phyloP scores from a whole-genome alignment of 2,113 vertebrate species.

The Carassius auratus region DNA sequence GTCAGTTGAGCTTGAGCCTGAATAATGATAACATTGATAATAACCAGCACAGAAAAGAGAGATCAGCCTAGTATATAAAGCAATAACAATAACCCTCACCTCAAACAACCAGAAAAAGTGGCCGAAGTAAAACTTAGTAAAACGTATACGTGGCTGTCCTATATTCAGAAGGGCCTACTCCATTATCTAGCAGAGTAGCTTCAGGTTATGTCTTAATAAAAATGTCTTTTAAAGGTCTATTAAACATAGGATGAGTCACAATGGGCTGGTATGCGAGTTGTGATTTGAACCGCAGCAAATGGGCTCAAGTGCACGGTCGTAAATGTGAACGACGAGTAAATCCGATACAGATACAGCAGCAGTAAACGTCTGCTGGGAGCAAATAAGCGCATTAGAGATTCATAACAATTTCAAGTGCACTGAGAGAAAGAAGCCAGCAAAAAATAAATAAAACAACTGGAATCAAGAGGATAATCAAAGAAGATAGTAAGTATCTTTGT shows the following conservation, averaged over 20 bases:
- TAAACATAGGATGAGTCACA: slow-evolving; percentile 20
- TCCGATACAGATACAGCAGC: slow-evolving; percentile 31
- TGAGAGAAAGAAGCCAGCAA: background rate
- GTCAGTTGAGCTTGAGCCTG: slow-evolving; percentile 45
- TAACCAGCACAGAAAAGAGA: slow-evolving; percentile 35
- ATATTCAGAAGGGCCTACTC: background rate
- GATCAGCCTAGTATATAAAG: slow-evolving; percentile 21
- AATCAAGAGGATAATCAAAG: background rate
- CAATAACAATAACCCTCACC: slow-evolving; percentile 15
- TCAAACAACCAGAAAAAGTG: background rate
- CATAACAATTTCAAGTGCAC: slow-evolving; percentile 1
- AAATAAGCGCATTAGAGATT: slow-evolving; percentile 15
- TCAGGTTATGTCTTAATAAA: background rate
- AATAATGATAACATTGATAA: slow-evolving; percentile 53
- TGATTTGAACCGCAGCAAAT: slow-evolving; percentile 25
- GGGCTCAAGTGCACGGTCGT: slow-evolving; percentile 5
- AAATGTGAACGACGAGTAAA: slow-evolving; percentile 42
- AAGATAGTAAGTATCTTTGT: background rate
- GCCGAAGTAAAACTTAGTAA: background rate
- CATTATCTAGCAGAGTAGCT: background rate
- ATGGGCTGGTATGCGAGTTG: background rate
- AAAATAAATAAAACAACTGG: background rate
- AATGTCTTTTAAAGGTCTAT: slow-evolving; percentile 15
- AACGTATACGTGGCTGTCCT: background rate
- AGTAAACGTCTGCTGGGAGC: slow-evolving; percentile 11